These are phyloP conservation scores for Boleophthalmus pectinirostris DNA, from an alignment of 2,113 vertebrate species.

Conservation along the genomic window DNA sequence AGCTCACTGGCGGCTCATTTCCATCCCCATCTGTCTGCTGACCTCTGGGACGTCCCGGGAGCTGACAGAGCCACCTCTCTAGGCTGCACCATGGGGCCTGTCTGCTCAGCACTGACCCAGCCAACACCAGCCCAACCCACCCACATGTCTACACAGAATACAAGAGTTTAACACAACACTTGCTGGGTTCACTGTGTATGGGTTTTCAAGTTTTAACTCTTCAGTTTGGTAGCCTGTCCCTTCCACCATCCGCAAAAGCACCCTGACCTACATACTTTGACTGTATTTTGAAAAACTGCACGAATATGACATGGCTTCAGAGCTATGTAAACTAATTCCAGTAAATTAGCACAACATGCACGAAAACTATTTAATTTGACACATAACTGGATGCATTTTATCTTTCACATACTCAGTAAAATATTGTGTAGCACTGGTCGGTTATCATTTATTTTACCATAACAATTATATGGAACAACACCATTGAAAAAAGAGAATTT, in stretches of 20 bases:
- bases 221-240: not conserved
- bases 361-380: no score
- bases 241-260: not conserved
- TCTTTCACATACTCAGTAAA: not conserved
- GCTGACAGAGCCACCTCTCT: slow-evolving; percentile 52
- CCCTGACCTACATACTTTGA: not conserved
- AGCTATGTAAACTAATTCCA: not conserved
- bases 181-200: slow-evolving; percentile 3
- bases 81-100: slow-evolving; percentile 52
- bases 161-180: slow-evolving; percentile 2
- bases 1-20: slow-evolving; percentile 73
- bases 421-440: not conserved
- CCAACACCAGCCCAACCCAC: slow-evolving; percentile 25
- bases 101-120: slow-evolving; percentile 55
- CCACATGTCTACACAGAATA: not conserved
- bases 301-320: not conserved
- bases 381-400: not conserved
- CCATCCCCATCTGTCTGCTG: slow-evolving; percentile 81
- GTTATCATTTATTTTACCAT: not conserved
- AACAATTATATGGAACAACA: not conserved
- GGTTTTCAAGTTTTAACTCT: not conserved
- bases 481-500: not conserved
- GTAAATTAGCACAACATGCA: no score
- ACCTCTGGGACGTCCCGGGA: slow-evolving; percentile 69
- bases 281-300: not conserved